Conservation (phyloP, 2,888 invertebrate genomes). For the Sepioteuthis lessoniana region DNA sequence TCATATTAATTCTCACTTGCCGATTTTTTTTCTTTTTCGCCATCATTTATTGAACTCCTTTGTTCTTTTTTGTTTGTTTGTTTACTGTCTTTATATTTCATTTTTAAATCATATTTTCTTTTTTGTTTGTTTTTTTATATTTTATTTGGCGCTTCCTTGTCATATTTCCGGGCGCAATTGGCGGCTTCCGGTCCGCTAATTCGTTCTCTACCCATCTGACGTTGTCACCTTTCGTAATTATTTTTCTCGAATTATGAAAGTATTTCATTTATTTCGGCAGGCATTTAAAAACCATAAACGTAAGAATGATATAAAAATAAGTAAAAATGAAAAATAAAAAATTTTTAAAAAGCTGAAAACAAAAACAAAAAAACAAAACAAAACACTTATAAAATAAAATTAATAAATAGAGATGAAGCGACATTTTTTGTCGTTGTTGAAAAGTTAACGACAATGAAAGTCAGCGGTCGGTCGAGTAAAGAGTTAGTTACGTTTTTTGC, state of each 20-base stretch:
- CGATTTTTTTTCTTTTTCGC: background rate
- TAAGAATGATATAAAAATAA: background rate
- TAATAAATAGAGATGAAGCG: background rate
- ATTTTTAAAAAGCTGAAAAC: background rate
- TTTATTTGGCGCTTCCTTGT: background rate
- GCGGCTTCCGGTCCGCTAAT: constrained; percentile 15
- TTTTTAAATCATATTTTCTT: background rate
- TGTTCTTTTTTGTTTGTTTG: too few species aligned
- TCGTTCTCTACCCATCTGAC: background rate
- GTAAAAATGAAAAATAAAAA: background rate
- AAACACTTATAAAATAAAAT: background rate
- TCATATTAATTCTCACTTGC: background rate
- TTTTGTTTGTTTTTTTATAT: too few species aligned
- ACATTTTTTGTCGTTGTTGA: background rate
- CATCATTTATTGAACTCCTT: background rate
- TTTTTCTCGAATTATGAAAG: background rate
- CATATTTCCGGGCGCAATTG: constrained; percentile 33
- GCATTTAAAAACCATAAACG: background rate
- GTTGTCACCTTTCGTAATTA: constrained; percentile 11
- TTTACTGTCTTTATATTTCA: background rate
- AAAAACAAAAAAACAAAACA: too few species aligned
- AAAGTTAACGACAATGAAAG: constrained; percentile 8
- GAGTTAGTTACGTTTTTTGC: background rate
- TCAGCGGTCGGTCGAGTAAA: background rate
- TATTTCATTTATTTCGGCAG: constrained; percentile 11